These are phyloP conservation scores for Calycopis cecrops DNA, from an alignment of 1,140 invertebrate species.

Conservation along the genomic window DNA sequence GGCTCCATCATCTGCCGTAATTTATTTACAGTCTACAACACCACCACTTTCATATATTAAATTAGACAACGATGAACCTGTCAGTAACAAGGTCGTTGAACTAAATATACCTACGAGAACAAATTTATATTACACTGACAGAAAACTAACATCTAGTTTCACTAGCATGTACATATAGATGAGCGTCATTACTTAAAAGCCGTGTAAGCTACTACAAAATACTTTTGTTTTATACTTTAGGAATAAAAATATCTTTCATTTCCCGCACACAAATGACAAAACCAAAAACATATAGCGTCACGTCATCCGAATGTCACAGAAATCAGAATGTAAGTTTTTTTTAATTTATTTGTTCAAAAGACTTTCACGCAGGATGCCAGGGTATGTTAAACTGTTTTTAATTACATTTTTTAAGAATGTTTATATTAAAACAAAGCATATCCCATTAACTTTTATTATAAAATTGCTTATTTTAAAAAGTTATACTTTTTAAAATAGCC, in stretches of 20 bases:
- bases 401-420: too few species aligned
- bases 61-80: conserved; percentile 72
- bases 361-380: too few species aligned
- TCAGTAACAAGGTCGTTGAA: conserved; percentile 75
- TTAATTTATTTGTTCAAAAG: not conserved
- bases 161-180: not conserved
- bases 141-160: not conserved
- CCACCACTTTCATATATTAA: conserved; percentile 69
- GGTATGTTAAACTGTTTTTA: too few species aligned
- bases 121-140: conserved; percentile 1
- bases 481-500: too few species aligned
- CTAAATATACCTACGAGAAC: conserved; percentile 68
- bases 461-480: too few species aligned
- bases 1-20: conserved; percentile 60
- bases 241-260: conserved; percentile 12
- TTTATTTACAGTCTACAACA: conserved; percentile 53
- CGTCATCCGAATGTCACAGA: conserved; percentile 40
- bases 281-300: conserved; percentile 62
- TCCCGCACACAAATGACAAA: conserved; percentile 50
- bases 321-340: not conserved
- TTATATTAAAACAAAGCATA: too few species aligned
- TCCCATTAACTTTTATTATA: too few species aligned
- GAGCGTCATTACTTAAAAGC: not conserved
- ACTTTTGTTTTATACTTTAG: not conserved
- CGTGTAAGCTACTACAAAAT: not conserved